These are phyloP conservation scores for Cybosia mesomella DNA, from an alignment of 2,888 invertebrate species.

Conservation along the genomic window DNA sequence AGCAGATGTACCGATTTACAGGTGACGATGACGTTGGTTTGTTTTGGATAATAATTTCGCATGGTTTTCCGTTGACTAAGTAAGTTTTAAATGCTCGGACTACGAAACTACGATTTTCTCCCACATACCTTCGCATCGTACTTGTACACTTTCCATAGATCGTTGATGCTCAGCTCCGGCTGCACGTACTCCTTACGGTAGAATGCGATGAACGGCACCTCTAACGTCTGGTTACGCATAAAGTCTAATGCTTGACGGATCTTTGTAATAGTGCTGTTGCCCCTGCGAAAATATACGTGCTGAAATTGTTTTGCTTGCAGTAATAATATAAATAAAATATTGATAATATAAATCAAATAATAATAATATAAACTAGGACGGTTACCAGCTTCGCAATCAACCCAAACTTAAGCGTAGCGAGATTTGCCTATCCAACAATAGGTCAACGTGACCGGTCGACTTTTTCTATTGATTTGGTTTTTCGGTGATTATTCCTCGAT, in stretches of 20 bases:
- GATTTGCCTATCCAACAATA: too few relatives aligned
- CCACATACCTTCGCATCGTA: constrained; percentile 93
- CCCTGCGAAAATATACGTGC: constrained; percentile 61
- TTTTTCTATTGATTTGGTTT: too few relatives aligned
- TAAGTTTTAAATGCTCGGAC: neutral
- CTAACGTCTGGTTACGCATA: constrained; percentile 97
- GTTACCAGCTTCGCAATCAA: too few relatives aligned
- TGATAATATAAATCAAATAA: neutral
- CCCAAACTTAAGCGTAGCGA: too few relatives aligned
- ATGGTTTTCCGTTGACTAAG: too few relatives aligned
- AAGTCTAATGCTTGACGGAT: constrained; percentile 98
- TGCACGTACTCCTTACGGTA: constrained; percentile 99
- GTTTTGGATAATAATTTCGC: too few relatives aligned
- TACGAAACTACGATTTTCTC: neutral
- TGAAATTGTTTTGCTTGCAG: neutral
- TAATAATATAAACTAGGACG: too few relatives aligned
- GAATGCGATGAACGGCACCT: constrained; percentile 99
- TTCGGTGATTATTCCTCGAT: too few relatives aligned
- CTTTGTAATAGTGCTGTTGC: constrained; percentile 92
- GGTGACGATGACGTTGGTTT: too few relatives aligned
- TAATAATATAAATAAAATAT: neutral
- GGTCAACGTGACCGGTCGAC: too few relatives aligned
- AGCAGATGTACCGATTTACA: too few relatives aligned
- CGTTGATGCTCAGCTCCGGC: constrained; percentile 97
- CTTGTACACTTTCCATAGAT: constrained; percentile 99